Percentiles rank a stretch among this genome's conserved stretches.
phyloP scores from a whole-genome alignment of 2,797 vertebrate genomes.

The Sylvilagus floridanus region DNA sequence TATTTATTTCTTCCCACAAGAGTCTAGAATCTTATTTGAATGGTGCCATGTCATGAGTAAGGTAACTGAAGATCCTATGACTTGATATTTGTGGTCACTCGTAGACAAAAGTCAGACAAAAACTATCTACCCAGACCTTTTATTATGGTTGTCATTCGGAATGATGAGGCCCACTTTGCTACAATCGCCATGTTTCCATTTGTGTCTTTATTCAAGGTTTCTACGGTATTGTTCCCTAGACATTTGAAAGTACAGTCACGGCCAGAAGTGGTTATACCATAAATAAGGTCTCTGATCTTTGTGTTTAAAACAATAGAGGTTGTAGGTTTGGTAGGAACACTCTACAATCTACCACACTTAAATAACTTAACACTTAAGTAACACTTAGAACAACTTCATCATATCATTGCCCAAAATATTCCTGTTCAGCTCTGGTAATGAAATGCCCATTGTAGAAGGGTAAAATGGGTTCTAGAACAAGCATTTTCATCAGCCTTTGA shows the following conservation, averaged over 20 bases:
- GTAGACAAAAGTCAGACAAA: background rate
- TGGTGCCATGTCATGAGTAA: background rate
- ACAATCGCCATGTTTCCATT: background rate
- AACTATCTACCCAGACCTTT: background rate
- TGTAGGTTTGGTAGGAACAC: conserved; percentile 32
- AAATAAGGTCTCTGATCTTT: conserved; percentile 30
- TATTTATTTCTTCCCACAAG: background rate
- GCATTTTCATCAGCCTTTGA: background rate
- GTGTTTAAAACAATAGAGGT: conserved; percentile 43
- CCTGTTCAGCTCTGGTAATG: background rate
- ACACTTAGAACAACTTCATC: background rate
- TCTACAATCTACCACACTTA: conserved; percentile 41
- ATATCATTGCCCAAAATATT: background rate
- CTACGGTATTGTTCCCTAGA: background rate
- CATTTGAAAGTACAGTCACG: conserved; percentile 18
- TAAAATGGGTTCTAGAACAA: background rate
- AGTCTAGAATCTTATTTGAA: conserved; percentile 8
- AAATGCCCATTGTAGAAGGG: background rate
- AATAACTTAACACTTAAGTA: background rate
- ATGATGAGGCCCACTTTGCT: background rate
- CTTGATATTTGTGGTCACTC: background rate
- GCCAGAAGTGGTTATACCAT: background rate
- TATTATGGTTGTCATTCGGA: conserved; percentile 31
- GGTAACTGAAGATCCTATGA: background rate
- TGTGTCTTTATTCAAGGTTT: conserved; percentile 40